A percentile compares a stretch with the other conserved stretches of the same genome.
Conservation (phyloP, 2,797 vertebrate genomes). For the Cephalopachus bancanus region DNA sequence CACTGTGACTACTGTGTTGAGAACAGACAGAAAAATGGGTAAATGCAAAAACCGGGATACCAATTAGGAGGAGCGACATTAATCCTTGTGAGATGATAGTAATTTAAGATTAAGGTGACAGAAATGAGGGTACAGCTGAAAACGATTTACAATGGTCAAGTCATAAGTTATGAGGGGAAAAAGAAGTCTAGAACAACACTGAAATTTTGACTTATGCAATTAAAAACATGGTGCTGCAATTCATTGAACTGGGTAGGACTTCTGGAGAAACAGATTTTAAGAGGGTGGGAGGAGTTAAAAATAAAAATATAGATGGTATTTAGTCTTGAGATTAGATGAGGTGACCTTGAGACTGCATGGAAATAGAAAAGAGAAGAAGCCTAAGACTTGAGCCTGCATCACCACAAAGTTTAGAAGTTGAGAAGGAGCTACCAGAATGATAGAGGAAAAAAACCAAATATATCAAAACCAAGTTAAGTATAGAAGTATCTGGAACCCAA, state of each 20-base stretch:
- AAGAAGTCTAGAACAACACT: background rate
- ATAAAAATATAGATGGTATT: slow-evolving; percentile 11
- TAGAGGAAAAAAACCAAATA: background rate
- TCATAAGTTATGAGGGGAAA: slow-evolving; percentile 7
- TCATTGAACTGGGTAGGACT: background rate
- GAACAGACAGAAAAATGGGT: background rate
- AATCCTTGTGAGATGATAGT: background rate
- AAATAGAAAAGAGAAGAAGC: slow-evolving; percentile 10
- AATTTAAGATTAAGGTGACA: background rate
- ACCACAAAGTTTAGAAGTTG: slow-evolving; percentile 13
- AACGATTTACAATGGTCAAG: background rate
- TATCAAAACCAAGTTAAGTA: background rate
- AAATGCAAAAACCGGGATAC: background rate
- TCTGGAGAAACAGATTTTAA: slow-evolving; percentile 34
- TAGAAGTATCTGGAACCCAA: background rate
- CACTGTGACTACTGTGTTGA: background rate
- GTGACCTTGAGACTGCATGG: background rate
- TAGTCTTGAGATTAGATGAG: background rate
- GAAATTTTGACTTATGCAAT: background rate
- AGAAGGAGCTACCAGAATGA: slow-evolving; percentile 23
- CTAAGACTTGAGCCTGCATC: background rate
- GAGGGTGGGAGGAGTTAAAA: background rate
- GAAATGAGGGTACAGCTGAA: background rate
- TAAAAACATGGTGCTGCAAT: background rate
- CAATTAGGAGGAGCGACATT: background rate